phyloP scores from a whole-genome alignment of 1,140 invertebrate species.

The Hycleus phaleratus region DNA sequence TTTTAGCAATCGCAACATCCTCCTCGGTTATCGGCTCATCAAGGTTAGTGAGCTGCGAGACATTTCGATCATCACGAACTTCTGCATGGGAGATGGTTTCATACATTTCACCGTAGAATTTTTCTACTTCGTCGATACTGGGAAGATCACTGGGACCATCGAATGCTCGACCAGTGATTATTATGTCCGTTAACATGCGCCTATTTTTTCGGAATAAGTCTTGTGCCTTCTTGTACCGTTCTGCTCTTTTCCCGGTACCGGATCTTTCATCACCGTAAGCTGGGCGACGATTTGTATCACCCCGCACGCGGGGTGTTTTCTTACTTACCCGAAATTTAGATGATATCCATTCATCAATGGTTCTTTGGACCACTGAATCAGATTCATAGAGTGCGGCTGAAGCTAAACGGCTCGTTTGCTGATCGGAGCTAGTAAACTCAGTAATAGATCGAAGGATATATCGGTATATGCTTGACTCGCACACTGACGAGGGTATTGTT shows the following conservation, averaged over 20 bases:
- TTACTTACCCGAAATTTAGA: not conserved
- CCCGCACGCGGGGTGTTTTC: too few species aligned
- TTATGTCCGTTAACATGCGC: not conserved
- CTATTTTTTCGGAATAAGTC: conserved; percentile 7
- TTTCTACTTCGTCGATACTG: not conserved
- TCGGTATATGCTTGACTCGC: too few species aligned
- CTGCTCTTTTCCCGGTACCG: not conserved
- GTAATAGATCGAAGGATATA: too few species aligned
- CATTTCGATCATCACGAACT: not conserved
- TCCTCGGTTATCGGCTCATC: not conserved
- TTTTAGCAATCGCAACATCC: not conserved
- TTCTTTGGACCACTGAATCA: too few species aligned
- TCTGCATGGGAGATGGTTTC: not conserved
- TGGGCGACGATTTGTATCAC: not conserved
- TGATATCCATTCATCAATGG: not conserved
- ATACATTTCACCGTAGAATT: not conserved
- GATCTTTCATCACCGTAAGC: not conserved
- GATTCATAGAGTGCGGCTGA: too few species aligned
- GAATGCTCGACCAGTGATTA: not conserved
- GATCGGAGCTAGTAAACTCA: too few species aligned
- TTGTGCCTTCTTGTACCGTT: not conserved
- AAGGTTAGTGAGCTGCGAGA: not conserved
- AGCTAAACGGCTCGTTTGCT: too few species aligned
- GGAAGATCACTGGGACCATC: not conserved
- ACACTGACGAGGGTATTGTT: too few species aligned